phyloP scores from a whole-genome alignment of 2,888 invertebrate genomes.

The Scaptomyza cyrtandrae region DNA sequence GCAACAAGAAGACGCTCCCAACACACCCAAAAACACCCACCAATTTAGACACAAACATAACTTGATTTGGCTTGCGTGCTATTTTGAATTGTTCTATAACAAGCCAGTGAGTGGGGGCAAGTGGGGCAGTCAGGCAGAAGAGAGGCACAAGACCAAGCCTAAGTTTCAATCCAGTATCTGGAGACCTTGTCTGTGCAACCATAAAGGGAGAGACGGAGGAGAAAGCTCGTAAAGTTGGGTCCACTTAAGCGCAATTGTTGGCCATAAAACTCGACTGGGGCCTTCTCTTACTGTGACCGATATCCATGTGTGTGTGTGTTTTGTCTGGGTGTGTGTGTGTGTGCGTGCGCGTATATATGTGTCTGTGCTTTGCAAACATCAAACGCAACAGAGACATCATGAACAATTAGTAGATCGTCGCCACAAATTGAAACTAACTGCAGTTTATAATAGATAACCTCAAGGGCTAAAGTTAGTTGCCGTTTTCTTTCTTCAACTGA shows the following conservation, averaged over 20 bases:
- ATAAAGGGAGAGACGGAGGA: background rate
- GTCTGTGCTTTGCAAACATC: slow-evolving; percentile 30
- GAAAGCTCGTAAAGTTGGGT: slow-evolving; percentile 72
- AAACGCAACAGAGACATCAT: slow-evolving; percentile 43
- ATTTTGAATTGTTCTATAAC: slow-evolving; percentile 66
- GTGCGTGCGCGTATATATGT: slow-evolving; percentile 1
- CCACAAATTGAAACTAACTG: slow-evolving; percentile 78
- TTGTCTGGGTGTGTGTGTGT: slow-evolving; percentile 2
- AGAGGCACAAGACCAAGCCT: slow-evolving; percentile 32
- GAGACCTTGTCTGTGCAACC: slow-evolving; percentile 17
- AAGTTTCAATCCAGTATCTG: slow-evolving; percentile 17
- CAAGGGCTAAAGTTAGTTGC: slow-evolving; percentile 40
- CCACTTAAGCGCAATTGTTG: slow-evolving; percentile 78
- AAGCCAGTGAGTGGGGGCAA: slow-evolving; percentile 7
- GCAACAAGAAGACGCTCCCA: slow-evolving; percentile 49
- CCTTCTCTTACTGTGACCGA: slow-evolving; percentile 24
- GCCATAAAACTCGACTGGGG: slow-evolving; percentile 68
- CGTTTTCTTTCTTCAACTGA: slow-evolving; percentile 11
- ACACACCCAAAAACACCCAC: slow-evolving; percentile 15
- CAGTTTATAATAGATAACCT: slow-evolving; percentile 54
- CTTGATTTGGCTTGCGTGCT: slow-evolving; percentile 75
- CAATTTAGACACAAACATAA: slow-evolving; percentile 45
- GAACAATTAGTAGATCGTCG: slow-evolving; percentile 73
- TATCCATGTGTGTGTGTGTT: slow-evolving; percentile 3
- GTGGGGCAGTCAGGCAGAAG: background rate